Evolutionary conservation across 1,140 invertebrate species (phyloP).

Genomic region (Drosophila tsacasi): DNA sequence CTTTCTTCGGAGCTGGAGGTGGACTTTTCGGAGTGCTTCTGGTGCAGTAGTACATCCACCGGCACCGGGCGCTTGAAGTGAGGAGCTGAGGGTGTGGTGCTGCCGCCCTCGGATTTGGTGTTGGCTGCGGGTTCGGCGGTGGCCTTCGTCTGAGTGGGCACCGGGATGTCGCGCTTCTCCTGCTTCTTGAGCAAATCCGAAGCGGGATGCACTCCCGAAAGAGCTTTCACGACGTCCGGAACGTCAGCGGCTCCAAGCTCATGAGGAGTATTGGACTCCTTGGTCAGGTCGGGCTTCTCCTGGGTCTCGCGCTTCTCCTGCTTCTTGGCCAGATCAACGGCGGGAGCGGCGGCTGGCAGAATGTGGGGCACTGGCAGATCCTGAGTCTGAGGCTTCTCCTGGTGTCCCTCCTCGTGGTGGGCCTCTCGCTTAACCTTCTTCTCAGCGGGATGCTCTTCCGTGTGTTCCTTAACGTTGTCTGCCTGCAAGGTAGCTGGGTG

Average conservation of each 20-base stretch:
- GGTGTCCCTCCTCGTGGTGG: slow-evolving; percentile 25
- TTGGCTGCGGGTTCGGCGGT: slow-evolving; percentile 3
- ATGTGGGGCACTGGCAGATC: not conserved
- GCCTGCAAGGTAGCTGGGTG: not conserved
- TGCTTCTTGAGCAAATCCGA: slow-evolving; percentile 6
- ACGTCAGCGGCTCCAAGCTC: not conserved
- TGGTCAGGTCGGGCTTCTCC: slow-evolving; percentile 21
- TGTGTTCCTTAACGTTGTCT: not conserved
- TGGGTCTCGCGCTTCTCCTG: slow-evolving; percentile 31
- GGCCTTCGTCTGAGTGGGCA: slow-evolving; percentile 58
- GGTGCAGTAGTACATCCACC: slow-evolving; percentile 59
- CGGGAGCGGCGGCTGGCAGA: slow-evolving; percentile 3
- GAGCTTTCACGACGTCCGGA: not conserved
- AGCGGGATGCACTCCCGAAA: not conserved
- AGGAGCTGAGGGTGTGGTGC: slow-evolving; percentile 24
- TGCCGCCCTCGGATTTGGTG: slow-evolving; percentile 16
- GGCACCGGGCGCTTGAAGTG: slow-evolving; percentile 59
- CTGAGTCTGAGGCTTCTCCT: slow-evolving; percentile 1
- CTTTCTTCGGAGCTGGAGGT: slow-evolving; percentile 45
- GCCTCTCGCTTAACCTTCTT: not conserved
- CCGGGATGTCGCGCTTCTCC: slow-evolving; percentile 65
- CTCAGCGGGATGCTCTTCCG: not conserved
- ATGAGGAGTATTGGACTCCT: slow-evolving; percentile 6
- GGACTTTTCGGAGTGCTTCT: slow-evolving; percentile 18
- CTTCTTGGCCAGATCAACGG: not conserved